phyloP scores from a whole-genome alignment of 2,888 invertebrate species.

The Eupithecia insigniata region DNA sequence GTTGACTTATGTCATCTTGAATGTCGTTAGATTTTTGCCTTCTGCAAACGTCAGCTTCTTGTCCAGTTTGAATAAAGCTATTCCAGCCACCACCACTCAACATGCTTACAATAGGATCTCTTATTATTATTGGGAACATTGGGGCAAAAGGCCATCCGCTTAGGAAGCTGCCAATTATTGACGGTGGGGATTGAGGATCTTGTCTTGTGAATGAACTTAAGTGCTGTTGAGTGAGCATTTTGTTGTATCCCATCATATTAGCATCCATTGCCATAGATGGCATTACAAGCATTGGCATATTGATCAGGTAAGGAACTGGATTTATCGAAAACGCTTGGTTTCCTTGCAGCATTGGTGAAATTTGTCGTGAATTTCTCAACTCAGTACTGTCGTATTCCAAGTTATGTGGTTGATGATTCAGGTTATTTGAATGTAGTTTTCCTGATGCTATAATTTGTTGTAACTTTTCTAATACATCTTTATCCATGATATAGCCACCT shows the following conservation, averaged over 20 bases:
- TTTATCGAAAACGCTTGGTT: slow-evolving; percentile 46
- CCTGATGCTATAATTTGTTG: slow-evolving; percentile 71
- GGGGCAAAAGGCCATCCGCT: slow-evolving; percentile 74
- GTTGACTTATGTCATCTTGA: slow-evolving; percentile 27
- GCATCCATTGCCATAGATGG: slow-evolving; percentile 46
- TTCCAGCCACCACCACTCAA: slow-evolving; percentile 79
- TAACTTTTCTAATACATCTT: slow-evolving; percentile 69
- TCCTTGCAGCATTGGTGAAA: slow-evolving; percentile 42
- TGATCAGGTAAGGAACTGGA: slow-evolving; percentile 63
- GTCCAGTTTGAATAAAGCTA: slow-evolving; percentile 85
- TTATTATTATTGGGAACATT: slow-evolving; percentile 83
- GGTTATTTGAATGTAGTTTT: slow-evolving; percentile 56
- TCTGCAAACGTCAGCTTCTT: slow-evolving; percentile 81
- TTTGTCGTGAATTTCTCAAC: slow-evolving; percentile 52
- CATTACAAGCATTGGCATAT: slow-evolving; percentile 66
- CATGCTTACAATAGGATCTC: slow-evolving; percentile 82
- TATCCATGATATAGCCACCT: slow-evolving; percentile 62
- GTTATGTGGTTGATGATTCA: slow-evolving; percentile 54
- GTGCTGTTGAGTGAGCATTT: slow-evolving; percentile 51
- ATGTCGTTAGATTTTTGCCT: slow-evolving; percentile 61
- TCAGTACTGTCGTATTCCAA: slow-evolving; percentile 47
- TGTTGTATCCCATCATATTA: slow-evolving; percentile 48
- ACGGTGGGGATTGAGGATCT: slow-evolving; percentile 49
- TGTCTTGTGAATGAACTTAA: slow-evolving; percentile 54
- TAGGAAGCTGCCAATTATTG: background rate